Base-by-base conservation (phyloP, 1,140 invertebrate genomes). In the Prorops nasuta region DNA sequence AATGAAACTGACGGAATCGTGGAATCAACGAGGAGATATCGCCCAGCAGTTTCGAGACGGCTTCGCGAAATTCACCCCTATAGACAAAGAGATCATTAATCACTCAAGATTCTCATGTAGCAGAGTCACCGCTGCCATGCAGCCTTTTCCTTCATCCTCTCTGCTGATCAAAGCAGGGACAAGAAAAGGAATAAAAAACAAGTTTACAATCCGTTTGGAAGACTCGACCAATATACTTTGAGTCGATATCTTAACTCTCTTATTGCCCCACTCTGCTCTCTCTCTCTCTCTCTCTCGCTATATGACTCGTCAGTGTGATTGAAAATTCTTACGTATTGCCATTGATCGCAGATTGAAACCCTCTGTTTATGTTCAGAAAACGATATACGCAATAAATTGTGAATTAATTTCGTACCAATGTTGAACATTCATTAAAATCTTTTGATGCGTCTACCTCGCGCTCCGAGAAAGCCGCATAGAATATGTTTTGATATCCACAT, bases 201-300 rank as follows among this genome's bases (percentile, higher is more conserved):
- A 64, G 64, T 71, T 65, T 63, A 66, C 62, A 65, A 72, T 71
- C 61, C 64, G 54, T 61, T 64, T 72, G 64, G 66, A 60, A 56
- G 54, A 56, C 56, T 57, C 56, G 62, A 19, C 51, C 64, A 56
- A 65, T 63, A 56, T 56, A 58, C 49, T 41, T 56, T 59, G 59
- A 64, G 31, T 65, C 53, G 47, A 50, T 50, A 46, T 44, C 45
- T 56, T 65, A 43, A 47, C n/a, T n/a, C n/a, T n/a, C n/a, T n/a
- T n/a, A n/a, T n/a, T n/a, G 38, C 20, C 42, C 41, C 17, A 48
- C 54, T 48, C 40, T 46, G 22, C 19, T 40, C 28, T 18, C 43
- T 16, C n/a, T 8, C 44, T 20, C 17, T 15, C 36, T 44, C 39
- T 41, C 16, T 44, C 3, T 28, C 19, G n/a, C 17, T n/a, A 9